These are phyloP conservation scores for Otus sunia DNA, from an alignment of 2,113 vertebrate species.

Conservation along the genomic window DNA sequence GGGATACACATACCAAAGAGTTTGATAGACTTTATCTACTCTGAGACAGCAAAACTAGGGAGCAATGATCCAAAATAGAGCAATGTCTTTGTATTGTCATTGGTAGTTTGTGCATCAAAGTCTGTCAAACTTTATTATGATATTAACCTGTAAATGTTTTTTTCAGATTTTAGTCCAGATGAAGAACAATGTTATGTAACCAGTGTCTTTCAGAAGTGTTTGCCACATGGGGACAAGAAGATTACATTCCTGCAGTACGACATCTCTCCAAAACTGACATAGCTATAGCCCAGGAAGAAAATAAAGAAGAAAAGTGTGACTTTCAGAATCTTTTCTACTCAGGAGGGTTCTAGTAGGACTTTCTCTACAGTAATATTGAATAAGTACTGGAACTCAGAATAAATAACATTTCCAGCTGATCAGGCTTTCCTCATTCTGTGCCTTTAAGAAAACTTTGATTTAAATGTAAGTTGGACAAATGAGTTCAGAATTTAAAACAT, in stretches of 20 bases:
- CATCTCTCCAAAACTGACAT: neutral
- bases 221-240: neutral
- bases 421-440: accelerated
- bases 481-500: neutral
- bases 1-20: accelerated
- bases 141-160: neutral
- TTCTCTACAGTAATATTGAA: neutral
- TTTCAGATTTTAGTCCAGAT: neutral
- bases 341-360: neutral
- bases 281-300: neutral
- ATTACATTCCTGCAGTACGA: neutral
- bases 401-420: neutral
- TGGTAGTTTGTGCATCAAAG: neutral
- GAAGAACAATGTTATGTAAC: neutral
- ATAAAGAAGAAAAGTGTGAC: neutral
- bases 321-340: neutral
- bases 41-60: neutral
- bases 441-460: neutral
- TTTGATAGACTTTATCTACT: neutral
- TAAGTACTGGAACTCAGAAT: neutral
- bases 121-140: neutral
- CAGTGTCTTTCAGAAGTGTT: neutral
- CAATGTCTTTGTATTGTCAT: neutral
- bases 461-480: neutral
- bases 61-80: neutral